Percentiles rank a stretch among this genome's conserved stretches.
Conservation (phyloP, 2,888 invertebrate species). For the Eurytoma adleriae region DNA sequence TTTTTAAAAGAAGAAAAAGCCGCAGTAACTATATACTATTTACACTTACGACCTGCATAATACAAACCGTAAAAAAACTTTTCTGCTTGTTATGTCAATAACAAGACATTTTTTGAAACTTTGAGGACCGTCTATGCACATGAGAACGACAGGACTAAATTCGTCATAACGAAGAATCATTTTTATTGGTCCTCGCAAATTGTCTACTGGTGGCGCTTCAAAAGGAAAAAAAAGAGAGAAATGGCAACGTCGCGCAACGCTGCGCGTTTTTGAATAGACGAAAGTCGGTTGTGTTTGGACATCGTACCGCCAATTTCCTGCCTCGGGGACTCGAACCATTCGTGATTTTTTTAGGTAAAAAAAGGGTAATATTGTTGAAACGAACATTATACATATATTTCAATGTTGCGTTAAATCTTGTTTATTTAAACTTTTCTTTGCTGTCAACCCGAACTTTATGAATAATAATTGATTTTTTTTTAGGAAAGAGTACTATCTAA, state of each 20-base stretch:
- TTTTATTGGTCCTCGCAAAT: too few relatives aligned
- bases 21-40: background rate
- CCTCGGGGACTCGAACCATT: background rate
- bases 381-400: background rate
- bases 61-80: background rate
- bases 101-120: slow-evolving; percentile 21
- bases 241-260: slow-evolving; percentile 49
- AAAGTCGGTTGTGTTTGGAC: slow-evolving; percentile 44
- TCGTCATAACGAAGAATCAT: background rate
- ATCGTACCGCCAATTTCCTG: slow-evolving; percentile 42
- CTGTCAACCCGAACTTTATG: background rate
- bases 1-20: slow-evolving; percentile 6
- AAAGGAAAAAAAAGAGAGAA: slow-evolving; percentile 16
- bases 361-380: background rate
- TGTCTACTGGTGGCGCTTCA: too few relatives aligned
- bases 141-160: slow-evolving; percentile 19
- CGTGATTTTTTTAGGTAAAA: slow-evolving; percentile 41
- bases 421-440: background rate
- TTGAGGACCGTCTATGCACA: slow-evolving; percentile 5
- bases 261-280: slow-evolving; percentile 35
- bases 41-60: background rate
- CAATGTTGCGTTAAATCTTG: background rate
- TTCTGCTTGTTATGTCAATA: slow-evolving; percentile 14
- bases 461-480: slow-evolving; percentile 13
- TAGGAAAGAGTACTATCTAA: slow-evolving; percentile 11